phyloP scores from a whole-genome alignment of 2,888 invertebrate species.

The Ryuthela nishihirai region DNA sequence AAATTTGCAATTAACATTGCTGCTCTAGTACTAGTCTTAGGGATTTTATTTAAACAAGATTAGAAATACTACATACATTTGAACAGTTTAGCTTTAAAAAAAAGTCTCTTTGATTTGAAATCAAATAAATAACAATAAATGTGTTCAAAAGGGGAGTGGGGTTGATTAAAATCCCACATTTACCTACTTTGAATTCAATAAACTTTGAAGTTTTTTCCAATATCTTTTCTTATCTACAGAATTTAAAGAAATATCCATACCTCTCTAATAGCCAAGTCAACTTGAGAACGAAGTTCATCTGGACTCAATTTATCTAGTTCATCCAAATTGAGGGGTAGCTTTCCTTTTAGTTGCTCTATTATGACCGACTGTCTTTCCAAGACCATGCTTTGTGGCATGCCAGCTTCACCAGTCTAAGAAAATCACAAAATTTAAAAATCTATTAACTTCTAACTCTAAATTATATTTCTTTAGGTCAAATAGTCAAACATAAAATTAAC shows the following conservation, averaged over 20 bases:
- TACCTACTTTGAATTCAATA: neutral
- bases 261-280: slow-evolving; percentile 83
- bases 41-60: too few relatives aligned
- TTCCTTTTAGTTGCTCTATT: slow-evolving; percentile 77
- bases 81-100: too few relatives aligned
- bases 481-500: too few relatives aligned
- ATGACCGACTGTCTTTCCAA: slow-evolving; percentile 85
- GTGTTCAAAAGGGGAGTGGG: too few relatives aligned
- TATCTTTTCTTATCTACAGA: slow-evolving; percentile 51
- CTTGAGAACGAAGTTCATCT: slow-evolving; percentile 80
- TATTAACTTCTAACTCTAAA: too few relatives aligned
- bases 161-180: too few relatives aligned
- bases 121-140: too few relatives aligned
- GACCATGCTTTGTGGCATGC: slow-evolving; percentile 70
- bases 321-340: slow-evolving; percentile 80
- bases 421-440: neutral
- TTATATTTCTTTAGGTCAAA: too few relatives aligned
- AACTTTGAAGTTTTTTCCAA: neutral
- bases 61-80: too few relatives aligned
- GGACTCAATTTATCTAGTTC: slow-evolving; percentile 69
- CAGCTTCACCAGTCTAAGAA: slow-evolving; percentile 65
- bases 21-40: too few relatives aligned
- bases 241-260: slow-evolving; percentile 47
- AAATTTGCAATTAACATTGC: too few relatives aligned
- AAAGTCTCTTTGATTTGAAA: too few relatives aligned